Evolutionary conservation across 2,888 invertebrate genomes (phyloP).

Genomic region (Ariolimax columbianus): DNA sequence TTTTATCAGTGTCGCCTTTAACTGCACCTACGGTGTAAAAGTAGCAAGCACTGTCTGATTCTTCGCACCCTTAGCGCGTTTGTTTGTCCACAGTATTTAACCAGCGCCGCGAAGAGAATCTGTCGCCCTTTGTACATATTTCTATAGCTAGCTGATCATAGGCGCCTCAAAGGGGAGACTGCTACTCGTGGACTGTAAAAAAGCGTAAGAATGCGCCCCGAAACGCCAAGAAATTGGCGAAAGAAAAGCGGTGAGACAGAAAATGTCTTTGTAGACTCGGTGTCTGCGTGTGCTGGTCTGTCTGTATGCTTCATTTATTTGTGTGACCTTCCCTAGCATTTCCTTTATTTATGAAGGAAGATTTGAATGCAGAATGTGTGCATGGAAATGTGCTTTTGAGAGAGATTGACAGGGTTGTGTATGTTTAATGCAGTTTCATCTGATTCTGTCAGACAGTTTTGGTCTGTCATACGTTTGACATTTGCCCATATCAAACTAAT

Average conservation of each 20-base stretch:
- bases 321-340: neutral
- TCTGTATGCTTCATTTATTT: slow-evolving; percentile 20
- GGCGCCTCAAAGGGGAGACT: slow-evolving; percentile 31
- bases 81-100: slow-evolving; percentile 37
- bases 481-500: too few species aligned
- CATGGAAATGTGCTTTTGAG: neutral
- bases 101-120: slow-evolving; percentile 18
- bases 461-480: too few species aligned
- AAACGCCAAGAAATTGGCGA: neutral
- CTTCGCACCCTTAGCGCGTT: slow-evolving; percentile 31
- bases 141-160: slow-evolving; percentile 11
- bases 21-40: slow-evolving; percentile 30
- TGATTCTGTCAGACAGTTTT: neutral
- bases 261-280: neutral
- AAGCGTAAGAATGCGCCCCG: neutral
- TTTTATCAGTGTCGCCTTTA: slow-evolving; percentile 31
- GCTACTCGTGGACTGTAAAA: neutral
- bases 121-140: slow-evolving; percentile 33
- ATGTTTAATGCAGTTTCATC: neutral
- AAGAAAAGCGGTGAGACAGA: neutral
- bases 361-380: neutral
- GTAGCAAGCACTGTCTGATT: slow-evolving; percentile 12
- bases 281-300: neutral
- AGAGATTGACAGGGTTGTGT: neutral
- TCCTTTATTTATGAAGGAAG: neutral